Base-by-base conservation (phyloP, 2,797 vertebrate genomes). In the Limnodromus scolopaceus region DNA sequence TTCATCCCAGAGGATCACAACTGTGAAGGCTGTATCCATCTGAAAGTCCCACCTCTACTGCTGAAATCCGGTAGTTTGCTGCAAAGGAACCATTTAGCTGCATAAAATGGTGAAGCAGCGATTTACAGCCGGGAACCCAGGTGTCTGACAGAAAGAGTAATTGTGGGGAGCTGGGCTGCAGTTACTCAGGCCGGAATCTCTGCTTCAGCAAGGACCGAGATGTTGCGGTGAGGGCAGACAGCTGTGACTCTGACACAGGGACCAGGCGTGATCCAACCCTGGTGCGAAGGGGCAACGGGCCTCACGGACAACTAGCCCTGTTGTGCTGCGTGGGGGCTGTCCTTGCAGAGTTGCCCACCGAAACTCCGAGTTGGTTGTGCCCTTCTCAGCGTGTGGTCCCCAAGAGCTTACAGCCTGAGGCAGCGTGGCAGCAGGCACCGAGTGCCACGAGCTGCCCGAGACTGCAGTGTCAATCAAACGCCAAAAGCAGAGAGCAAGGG, bases 221-320 rank as follows among this genome's bases (percentile, higher is more conserved):
- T 85, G 38, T 57, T 5, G 4, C 6, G 9, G 24, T 1, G 18
- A 78, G 65, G 49, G 38, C 80, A 58, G 41, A 30, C 13, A 61
- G n/a, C 39, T 28, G 24, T 54, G 58, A 51, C 46, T 24, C 32
- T 78, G 65, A 17, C 13, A 38, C 3, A 25, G 27, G 10, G 45
- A 13, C 64, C 0, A 0, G 32, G 34, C 7, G 1, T 11, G 15
- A 65, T 46, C 72, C 74, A 76, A 4, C n/a, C 25, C 39, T 64
- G 28, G 16, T 30, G 19, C 23, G 53, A 86, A 78, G 64, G 58
- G 23, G 20, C 30, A 78, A 16, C 13, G 39, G 34, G 36, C 25
- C 63, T 63, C 34, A 32, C 2, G 11, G 38, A 16, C 49, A 65
- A 3, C 19, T 64, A 16, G 39, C 45, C 38, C 39, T n/a, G 7